These are phyloP conservation scores for Sitta carolinensis DNA, from an alignment of 2,797 vertebrate genomes.

Conservation along the genomic window DNA sequence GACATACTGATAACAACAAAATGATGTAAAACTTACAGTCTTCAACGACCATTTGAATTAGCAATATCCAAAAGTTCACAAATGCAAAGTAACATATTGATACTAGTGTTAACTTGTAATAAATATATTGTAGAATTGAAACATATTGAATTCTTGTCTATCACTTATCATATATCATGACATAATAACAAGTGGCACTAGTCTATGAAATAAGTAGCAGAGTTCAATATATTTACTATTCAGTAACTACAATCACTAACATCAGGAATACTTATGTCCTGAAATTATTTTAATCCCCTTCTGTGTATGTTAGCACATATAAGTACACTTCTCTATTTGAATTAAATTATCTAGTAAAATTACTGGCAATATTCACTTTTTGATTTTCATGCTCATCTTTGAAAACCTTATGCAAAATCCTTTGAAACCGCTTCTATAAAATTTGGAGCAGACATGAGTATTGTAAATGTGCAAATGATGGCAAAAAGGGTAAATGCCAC, in stretches of 20 bases:
- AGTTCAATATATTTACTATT: neutral
- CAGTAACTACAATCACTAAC: constrained; percentile 26
- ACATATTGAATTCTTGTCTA: neutral
- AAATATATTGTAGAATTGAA: neutral
- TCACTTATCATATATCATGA: neutral
- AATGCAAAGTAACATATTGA: neutral
- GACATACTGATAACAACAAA: neutral
- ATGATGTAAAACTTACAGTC: neutral
- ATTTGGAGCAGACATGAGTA: constrained; percentile 92
- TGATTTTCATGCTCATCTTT: neutral
- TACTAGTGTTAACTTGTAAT: neutral
- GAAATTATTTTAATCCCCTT: constrained; percentile 46
- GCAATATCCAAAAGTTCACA: neutral
- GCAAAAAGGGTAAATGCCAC: constrained; percentile 92
- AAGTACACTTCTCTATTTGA: constrained; percentile 44
- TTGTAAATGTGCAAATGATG: constrained; percentile 91
- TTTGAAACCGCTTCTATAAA: constrained; percentile 92
- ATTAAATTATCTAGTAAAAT: neutral
- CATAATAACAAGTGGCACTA: neutral
- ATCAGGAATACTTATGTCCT: neutral
- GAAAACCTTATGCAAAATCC: constrained; percentile 83
- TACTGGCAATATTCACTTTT: constrained; percentile 20
- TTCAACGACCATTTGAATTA: neutral
- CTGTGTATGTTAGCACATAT: constrained; percentile 5
- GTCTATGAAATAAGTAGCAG: neutral